phyloP scores from a whole-genome alignment of 2,113 vertebrate species.

The Anarhynchus alexandrinus region DNA sequence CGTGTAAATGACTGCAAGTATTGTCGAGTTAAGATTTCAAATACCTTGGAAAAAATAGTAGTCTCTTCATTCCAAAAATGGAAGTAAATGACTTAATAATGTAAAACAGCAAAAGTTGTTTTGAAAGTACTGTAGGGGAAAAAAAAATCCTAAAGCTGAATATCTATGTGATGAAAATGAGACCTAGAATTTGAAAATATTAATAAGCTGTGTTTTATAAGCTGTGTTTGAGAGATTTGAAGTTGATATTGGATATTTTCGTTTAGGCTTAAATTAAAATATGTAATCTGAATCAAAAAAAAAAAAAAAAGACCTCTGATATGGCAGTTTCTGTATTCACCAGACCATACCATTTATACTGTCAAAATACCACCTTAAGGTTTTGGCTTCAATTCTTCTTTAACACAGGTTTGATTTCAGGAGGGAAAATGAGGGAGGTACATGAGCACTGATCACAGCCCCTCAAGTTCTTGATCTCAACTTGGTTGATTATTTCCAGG shows the following conservation, averaged over 20 bases:
- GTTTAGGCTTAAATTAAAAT: not conserved
- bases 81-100: not conserved
- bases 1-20: not conserved
- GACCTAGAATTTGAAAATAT: not conserved
- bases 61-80: not conserved
- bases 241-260: not conserved
- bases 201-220: not conserved
- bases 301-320: not conserved
- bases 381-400: not conserved
- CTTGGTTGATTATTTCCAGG: not conserved
- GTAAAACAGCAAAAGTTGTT: not conserved
- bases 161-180: not conserved
- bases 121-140: not conserved
- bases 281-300: not conserved
- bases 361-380: not conserved
- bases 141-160: not conserved
- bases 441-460: not conserved
- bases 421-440: not conserved
- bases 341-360: not conserved
- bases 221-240: not conserved
- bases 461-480: not conserved
- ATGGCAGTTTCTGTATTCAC: not conserved
- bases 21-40: not conserved
- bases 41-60: not conserved
- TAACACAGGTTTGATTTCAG: not conserved